A percentile compares a stretch with the other conserved stretches of the same genome.
Conservation (phyloP, 2,888 invertebrate species). For the Tromatobia lineatoria region DNA sequence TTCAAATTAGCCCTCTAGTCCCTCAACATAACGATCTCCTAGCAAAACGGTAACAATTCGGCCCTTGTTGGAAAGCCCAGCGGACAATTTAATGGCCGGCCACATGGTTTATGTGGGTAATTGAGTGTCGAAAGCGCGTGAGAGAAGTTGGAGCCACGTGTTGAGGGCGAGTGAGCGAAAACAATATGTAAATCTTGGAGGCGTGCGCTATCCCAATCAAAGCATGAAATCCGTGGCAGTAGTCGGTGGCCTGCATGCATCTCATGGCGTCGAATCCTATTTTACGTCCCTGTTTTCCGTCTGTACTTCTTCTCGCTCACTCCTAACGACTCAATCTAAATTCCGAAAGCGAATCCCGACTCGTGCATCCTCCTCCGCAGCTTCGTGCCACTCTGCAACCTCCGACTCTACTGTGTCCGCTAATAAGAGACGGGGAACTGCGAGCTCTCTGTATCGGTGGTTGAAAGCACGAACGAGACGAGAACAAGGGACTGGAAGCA, state of each 20-base stretch:
- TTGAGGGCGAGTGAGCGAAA: constrained; percentile 66
- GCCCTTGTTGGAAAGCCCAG: neutral
- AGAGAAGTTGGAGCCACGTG: constrained; percentile 12
- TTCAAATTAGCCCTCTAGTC: no score
- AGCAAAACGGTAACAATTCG: neutral
- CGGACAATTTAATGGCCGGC: neutral
- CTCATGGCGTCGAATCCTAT: constrained; percentile 42
- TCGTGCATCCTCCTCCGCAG: neutral
- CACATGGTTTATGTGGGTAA: neutral
- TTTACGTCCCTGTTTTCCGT: constrained; percentile 38
- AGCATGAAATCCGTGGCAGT: constrained; percentile 63
- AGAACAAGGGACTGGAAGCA: constrained; percentile 29
- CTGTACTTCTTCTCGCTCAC: constrained; percentile 58
- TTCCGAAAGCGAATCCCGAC: constrained; percentile 71
- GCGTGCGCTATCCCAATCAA: constrained; percentile 73
- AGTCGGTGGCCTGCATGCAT: constrained; percentile 57
- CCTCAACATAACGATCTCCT: neutral
- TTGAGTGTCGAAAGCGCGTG: constrained; percentile 3
- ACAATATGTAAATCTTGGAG: constrained; percentile 79
- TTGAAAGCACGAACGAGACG: constrained; percentile 37
- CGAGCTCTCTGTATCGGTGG: constrained; percentile 48
- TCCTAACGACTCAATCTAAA: constrained; percentile 81
- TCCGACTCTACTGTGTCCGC: constrained; percentile 18
- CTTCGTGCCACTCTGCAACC: constrained; percentile 1
- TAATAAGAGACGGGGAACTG: constrained; percentile 49